Evolutionary conservation across 2,888 invertebrate species (phyloP).

Genomic region (Nebria brevicollis): DNA sequence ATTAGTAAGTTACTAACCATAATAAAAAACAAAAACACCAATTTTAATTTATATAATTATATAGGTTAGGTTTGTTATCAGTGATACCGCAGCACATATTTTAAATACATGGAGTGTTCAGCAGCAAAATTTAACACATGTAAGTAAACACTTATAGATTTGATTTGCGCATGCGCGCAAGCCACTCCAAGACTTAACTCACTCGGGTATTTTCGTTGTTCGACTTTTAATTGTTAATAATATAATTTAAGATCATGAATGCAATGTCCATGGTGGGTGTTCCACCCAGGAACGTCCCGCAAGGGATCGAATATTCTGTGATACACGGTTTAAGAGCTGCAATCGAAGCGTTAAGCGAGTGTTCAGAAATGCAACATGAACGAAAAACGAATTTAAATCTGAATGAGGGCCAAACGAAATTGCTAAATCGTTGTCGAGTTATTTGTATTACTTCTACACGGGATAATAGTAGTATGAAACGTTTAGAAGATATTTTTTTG

Average conservation of each 20-base stretch:
- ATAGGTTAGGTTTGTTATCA: slow-evolving; percentile 85
- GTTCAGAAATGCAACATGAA: slow-evolving; percentile 78
- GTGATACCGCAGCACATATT: slow-evolving; percentile 85
- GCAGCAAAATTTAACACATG: slow-evolving; percentile 89
- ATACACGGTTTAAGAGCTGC: slow-evolving; percentile 88
- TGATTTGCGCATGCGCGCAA: no score
- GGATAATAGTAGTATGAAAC: slow-evolving; percentile 87
- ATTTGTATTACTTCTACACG: slow-evolving; percentile 91
- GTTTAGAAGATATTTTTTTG: slow-evolving; percentile 86
- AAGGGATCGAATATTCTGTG: slow-evolving; percentile 74
- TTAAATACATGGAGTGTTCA: slow-evolving; percentile 85
- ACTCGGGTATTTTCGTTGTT: slow-evolving; percentile 7
- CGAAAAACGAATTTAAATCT: slow-evolving; percentile 64
- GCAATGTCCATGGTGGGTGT: slow-evolving; percentile 85
- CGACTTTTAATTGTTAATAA: slow-evolving; percentile 7
- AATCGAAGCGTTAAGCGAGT: slow-evolving; percentile 85
- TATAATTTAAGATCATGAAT: slow-evolving; percentile 75
- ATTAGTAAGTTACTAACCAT: slow-evolving; percentile 68
- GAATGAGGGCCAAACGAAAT: slow-evolving; percentile 60
- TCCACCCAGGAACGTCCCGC: slow-evolving; percentile 71
- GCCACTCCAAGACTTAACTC: not conserved
- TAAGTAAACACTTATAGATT: slow-evolving; percentile 59
- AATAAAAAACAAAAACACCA: slow-evolving; percentile 6
- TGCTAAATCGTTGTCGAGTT: slow-evolving; percentile 76
- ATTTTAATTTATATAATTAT: slow-evolving; percentile 57